A percentile compares a stretch with the other conserved stretches of the same genome.
phyloP scores from a whole-genome alignment of 2,113 vertebrate genomes.

The Microtus richardsoni region DNA sequence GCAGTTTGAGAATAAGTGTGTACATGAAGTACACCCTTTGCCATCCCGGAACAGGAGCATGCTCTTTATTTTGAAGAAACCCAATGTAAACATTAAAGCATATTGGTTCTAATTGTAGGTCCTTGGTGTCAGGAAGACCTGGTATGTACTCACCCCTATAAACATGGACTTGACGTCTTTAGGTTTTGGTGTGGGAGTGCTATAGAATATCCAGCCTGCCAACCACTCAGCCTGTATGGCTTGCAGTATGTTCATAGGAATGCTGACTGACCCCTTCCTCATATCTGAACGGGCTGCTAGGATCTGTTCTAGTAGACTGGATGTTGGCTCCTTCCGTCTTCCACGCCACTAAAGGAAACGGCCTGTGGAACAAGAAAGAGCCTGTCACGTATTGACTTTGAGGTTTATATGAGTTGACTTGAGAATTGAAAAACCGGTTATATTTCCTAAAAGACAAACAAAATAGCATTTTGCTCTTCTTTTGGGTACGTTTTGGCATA shows the following conservation, averaged over 20 bases:
- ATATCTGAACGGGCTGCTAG: not conserved
- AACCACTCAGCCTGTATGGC: too few relatives aligned
- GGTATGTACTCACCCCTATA: not conserved
- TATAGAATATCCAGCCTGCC: not conserved
- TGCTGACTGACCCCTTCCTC: not conserved
- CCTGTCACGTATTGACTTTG: not conserved
- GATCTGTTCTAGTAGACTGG: not conserved
- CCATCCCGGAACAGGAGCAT: not conserved
- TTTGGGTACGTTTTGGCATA: not conserved
- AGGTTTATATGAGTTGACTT: conserved; percentile 26
- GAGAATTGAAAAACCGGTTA: not conserved
- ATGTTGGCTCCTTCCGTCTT: not conserved
- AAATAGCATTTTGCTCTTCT: conserved; percentile 30
- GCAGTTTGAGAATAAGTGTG: not conserved
- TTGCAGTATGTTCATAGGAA: not conserved
- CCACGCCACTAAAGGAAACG: not conserved
- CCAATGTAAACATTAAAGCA: not conserved
- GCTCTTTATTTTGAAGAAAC: not conserved
- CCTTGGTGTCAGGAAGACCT: not conserved
- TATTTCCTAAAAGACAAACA: not conserved
- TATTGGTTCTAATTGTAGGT: not conserved
- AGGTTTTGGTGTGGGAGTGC: not conserved
- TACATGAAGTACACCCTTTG: not conserved
- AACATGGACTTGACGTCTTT: not conserved
- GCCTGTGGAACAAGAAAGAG: not conserved